A percentile compares a stretch with the other conserved stretches of the same genome.
These are phyloP conservation scores for Drosophila nannoptera DNA, from an alignment of 1,140 invertebrate genomes.

Conservation along the genomic window DNA sequence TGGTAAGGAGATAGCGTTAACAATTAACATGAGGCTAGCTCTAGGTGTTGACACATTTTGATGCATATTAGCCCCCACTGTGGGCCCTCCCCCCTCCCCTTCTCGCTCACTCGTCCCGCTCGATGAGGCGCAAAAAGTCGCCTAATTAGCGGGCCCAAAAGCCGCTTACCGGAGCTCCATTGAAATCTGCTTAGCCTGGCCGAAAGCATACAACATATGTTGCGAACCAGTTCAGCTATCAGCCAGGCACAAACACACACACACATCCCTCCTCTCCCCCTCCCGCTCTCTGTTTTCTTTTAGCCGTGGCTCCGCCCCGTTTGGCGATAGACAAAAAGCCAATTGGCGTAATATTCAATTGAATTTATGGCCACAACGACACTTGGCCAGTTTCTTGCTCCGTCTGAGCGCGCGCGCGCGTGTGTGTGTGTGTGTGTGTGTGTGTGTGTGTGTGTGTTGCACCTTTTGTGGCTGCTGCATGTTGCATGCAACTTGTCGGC, in stretches of 20 bases:
- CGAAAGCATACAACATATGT: constrained; percentile 11
- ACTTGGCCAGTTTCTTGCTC: constrained; percentile 59
- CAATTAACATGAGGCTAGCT: constrained; percentile 66
- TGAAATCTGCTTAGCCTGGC: constrained; percentile 60
- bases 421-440: too few species aligned
- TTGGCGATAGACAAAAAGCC: constrained; percentile 74
- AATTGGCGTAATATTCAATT: constrained; percentile 79
- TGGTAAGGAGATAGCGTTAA: constrained; percentile 49
- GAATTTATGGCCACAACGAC: constrained; percentile 78
- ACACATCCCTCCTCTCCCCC: constrained; percentile 22
- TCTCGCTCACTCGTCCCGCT: background rate
- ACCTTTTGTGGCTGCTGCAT: constrained; percentile 49
- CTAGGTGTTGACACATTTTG: constrained; percentile 75
- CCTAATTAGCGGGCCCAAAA: constrained; percentile 73
- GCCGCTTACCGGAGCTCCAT: constrained; percentile 59
- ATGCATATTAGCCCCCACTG: constrained; percentile 64
- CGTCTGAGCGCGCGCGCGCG: too few species aligned
- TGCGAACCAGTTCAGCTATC: constrained; percentile 32
- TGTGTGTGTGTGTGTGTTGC: constrained; percentile 25
- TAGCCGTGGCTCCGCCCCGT: constrained; percentile 49
- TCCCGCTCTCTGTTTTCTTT: background rate
- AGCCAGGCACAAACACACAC: constrained; percentile 5
- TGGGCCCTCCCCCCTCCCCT: constrained; percentile 15
- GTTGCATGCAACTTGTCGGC: constrained; percentile 73
- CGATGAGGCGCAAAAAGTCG: constrained; percentile 60